Percentiles rank a stretch among this genome's conserved stretches.
Evolutionary conservation across 2,113 vertebrate species (phyloP).

Genomic region (Axis porcinus): DNA sequence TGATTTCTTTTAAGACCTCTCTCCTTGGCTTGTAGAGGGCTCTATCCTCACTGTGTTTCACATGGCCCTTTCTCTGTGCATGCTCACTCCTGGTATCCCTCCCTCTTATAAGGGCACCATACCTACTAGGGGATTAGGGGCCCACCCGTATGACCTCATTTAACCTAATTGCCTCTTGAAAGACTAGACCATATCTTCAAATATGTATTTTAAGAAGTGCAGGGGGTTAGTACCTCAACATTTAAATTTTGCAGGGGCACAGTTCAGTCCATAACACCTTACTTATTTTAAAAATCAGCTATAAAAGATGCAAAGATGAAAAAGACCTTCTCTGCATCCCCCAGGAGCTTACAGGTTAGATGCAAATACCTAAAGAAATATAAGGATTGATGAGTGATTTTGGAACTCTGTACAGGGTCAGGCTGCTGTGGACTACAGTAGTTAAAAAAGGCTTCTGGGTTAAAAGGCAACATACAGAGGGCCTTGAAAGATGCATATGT

Average conservation of each 20-base stretch:
- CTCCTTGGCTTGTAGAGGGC: not conserved
- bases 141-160: not conserved
- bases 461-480: not conserved
- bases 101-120: not conserved
- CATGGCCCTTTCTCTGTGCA: not conserved
- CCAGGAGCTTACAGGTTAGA: not conserved
- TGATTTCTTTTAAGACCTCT: not conserved
- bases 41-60: not conserved
- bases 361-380: not conserved
- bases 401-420: not conserved
- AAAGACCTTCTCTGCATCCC: not conserved
- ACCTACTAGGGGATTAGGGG: not conserved
- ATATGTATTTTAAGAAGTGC: not conserved
- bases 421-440: fast-evolving
- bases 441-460: not conserved
- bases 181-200: not conserved
- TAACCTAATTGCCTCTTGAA: not conserved
- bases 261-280: not conserved
- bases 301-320: not conserved
- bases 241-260: not conserved
- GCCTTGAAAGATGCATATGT: not conserved
- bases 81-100: not conserved
- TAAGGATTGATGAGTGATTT: not conserved
- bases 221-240: not conserved
- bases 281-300: not conserved